Base-by-base conservation (phyloP, 2,888 invertebrate genomes). In the Iphiclides podalirius region DNA sequence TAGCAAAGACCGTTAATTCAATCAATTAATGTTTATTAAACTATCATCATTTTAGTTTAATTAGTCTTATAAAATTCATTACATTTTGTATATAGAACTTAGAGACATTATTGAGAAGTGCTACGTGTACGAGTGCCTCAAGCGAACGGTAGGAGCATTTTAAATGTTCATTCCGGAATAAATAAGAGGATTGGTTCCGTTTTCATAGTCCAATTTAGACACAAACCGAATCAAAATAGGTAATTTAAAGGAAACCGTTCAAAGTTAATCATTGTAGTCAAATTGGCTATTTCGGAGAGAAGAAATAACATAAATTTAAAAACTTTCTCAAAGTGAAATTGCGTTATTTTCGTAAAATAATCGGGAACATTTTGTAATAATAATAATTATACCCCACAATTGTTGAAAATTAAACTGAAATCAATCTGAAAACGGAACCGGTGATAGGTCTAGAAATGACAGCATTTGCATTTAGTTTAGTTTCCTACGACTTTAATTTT, bases 1-100 rank as follows among this genome's bases (percentile, higher is more conserved):
- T n/a, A n/a, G n/a, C n/a, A n/a, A n/a, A n/a, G n/a, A 17, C 7
- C 20, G 20, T 20, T 3, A 8, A 39, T 20, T 38, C 16, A n/a
- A 46, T 33, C 23, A 23, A 36, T 34, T 48, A 11, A 47, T 35
- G 37, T 48, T 48, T 38, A 43, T 48, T 48, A 34, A 43, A 43
- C 38, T 43, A 42, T 33, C 43, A 48, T 43, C 34, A 39, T 51
- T 41, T 49, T 48, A 53, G 50, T 47, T 52, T 41, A 67, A 70
- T 83, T 82, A 83, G 77, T 81, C 82, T 85, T 85, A 83, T 78
- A 79, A 80, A 80, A 80, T 76, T 79, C 72, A 75, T 74, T 81
- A 83, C 71, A 74, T 68, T 70, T n/a, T 70, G 73, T 77, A 75
- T 63, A 72, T 65, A 69, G 68, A 79, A 77, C 72, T 72, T 72